phyloP scores from a whole-genome alignment of 2,888 invertebrate species.

The Mantis religiosa region DNA sequence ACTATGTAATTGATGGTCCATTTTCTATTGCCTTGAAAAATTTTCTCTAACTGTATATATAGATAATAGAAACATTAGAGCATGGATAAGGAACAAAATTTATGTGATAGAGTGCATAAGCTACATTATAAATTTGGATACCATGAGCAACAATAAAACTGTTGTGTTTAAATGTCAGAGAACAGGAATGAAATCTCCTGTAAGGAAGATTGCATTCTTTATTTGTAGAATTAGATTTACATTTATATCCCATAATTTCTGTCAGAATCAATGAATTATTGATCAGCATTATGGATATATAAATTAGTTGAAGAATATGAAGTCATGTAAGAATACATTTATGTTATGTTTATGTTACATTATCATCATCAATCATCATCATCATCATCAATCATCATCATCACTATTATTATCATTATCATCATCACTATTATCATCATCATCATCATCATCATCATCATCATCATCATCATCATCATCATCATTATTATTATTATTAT shows the following conservation, averaged over 20 bases:
- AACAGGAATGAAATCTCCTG: background rate
- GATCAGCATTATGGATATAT: too few relatives aligned
- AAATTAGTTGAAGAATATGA: too few relatives aligned
- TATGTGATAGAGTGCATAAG: background rate
- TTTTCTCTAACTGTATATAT: background rate
- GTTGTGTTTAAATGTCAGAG: background rate
- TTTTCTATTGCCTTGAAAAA: background rate
- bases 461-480: too few relatives aligned
- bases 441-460: too few relatives aligned
- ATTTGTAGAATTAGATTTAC: background rate
- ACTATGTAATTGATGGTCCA: background rate
- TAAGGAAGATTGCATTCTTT: background rate
- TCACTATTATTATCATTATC: too few relatives aligned
- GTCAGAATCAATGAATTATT: background rate
- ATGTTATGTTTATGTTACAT: too few relatives aligned
- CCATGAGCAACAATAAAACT: background rate
- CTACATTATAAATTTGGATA: background rate
- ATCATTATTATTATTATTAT: too few relatives aligned
- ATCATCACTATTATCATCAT: too few relatives aligned
- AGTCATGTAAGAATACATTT: too few relatives aligned
- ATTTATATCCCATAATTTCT: background rate
- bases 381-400: too few relatives aligned
- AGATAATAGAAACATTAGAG: background rate
- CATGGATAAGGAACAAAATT: background rate
- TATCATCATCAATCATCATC: too few relatives aligned